Evolutionary conservation across 1,140 invertebrate species (phyloP).

Genomic region (Cyrtorhinus lividipennis): DNA sequence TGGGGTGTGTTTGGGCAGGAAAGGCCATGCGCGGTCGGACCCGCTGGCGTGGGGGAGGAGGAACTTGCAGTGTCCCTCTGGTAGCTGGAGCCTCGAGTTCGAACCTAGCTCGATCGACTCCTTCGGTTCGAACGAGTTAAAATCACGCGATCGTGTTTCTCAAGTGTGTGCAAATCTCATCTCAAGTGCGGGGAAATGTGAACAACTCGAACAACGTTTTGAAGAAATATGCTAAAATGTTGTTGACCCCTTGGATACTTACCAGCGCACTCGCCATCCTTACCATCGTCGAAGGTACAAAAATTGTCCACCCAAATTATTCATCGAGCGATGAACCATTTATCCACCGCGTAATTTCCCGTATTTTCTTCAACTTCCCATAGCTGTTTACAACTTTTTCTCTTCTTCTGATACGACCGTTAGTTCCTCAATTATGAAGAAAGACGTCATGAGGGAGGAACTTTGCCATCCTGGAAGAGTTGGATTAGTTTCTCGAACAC

Average conservation of each 20-base stretch:
- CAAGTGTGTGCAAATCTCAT: not conserved
- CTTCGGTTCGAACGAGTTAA: not conserved
- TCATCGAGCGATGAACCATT: too few species aligned
- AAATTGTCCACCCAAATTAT: not conserved
- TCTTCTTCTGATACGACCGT: too few species aligned
- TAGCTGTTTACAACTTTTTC: too few species aligned
- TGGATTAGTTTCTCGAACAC: not conserved
- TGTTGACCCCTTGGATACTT: not conserved
- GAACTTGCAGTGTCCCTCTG: not conserved
- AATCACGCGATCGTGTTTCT: not conserved
- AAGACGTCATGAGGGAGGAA: too few species aligned
- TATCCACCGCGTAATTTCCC: too few species aligned
- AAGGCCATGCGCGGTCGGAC: not conserved
- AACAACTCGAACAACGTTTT: not conserved
- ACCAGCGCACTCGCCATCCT: not conserved
- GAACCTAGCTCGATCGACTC: too few species aligned
- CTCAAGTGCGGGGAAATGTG: not conserved
- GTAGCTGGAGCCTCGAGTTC: too few species aligned
- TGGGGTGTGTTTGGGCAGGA: constrained; percentile 4
- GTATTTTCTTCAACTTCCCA: too few species aligned
- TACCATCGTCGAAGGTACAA: not conserved
- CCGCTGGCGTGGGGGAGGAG: not conserved
- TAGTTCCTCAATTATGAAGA: too few species aligned
- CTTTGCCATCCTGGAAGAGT: too few species aligned
- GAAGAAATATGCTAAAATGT: not conserved